phyloP scores from a whole-genome alignment of 2,888 invertebrate species.

The Tethea ocularis region DNA sequence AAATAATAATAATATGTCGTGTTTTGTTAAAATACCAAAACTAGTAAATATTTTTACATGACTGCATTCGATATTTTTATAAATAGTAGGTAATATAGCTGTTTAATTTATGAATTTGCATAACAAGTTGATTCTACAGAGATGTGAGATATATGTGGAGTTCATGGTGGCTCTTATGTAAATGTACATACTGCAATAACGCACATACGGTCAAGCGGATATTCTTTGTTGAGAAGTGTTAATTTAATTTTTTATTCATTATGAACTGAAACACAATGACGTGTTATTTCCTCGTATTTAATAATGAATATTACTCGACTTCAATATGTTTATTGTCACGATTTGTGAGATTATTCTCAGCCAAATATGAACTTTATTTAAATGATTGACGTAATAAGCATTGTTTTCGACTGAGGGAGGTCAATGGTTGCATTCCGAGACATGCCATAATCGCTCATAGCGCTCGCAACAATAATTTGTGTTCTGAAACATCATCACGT shows the following conservation, averaged over 20 bases:
- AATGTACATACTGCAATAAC: conserved; percentile 32
- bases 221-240: neutral
- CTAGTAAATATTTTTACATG: neutral
- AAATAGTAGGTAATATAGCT: neutral
- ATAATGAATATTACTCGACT: neutral
- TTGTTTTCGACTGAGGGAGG: too few species aligned
- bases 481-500: too few species aligned
- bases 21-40: neutral
- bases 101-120: neutral
- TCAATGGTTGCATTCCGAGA: too few species aligned
- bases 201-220: conserved; percentile 18
- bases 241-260: conserved; percentile 4
- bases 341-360: neutral
- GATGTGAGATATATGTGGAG: conserved; percentile 2
- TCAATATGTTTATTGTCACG: conserved; percentile 1
- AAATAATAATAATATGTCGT: too few species aligned
- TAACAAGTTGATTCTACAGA: neutral
- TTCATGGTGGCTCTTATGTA: conserved; percentile 14
- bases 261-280: neutral
- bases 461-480: too few species aligned
- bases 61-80: neutral
- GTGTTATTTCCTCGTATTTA: conserved; percentile 7
- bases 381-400: neutral
- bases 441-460: too few species aligned
- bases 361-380: neutral